Evolutionary conservation across 2,113 vertebrate genomes (phyloP).

Genomic region (Pimephales promelas): DNA sequence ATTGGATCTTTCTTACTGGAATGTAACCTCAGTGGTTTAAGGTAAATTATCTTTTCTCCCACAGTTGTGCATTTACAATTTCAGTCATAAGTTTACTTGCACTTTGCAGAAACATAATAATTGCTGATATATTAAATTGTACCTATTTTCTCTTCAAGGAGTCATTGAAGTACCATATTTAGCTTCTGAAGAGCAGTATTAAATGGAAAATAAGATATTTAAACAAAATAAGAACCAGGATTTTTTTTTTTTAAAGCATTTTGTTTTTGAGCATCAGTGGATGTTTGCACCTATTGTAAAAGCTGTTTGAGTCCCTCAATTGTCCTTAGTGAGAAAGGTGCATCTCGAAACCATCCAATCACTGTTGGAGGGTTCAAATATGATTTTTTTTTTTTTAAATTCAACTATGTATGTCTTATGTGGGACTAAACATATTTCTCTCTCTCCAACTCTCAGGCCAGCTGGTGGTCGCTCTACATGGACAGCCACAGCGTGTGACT

Average conservation of each 20-base stretch:
- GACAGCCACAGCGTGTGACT: conserved; percentile 90
- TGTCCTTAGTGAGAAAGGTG: background rate
- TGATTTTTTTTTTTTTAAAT: background rate
- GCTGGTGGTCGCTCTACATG: conserved; percentile 85
- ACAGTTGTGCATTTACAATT: background rate
- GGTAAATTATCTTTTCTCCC: conserved; percentile 71
- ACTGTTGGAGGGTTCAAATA: background rate
- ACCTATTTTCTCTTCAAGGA: background rate
- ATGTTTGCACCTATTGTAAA: too few species aligned
- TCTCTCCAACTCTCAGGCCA: conserved; percentile 74
- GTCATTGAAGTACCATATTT: too few species aligned
- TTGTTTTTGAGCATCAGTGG: too few species aligned
- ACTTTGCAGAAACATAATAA: background rate
- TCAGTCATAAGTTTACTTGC: background rate
- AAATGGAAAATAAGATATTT: too few species aligned
- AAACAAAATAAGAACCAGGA: too few species aligned
- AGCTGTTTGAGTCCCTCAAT: too few species aligned
- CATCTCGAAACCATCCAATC: background rate
- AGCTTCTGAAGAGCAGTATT: too few species aligned
- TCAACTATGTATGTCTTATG: background rate
- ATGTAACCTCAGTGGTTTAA: conserved; percentile 85
- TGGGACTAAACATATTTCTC: background rate
- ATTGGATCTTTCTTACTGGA: conserved; percentile 77
- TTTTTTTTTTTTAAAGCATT: too few species aligned
- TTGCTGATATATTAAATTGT: background rate